A percentile compares a stretch with the other conserved stretches of the same genome.
These are phyloP conservation scores for Microplitis mediator DNA, from an alignment of 1,140 invertebrate genomes.

Conservation along the genomic window DNA sequence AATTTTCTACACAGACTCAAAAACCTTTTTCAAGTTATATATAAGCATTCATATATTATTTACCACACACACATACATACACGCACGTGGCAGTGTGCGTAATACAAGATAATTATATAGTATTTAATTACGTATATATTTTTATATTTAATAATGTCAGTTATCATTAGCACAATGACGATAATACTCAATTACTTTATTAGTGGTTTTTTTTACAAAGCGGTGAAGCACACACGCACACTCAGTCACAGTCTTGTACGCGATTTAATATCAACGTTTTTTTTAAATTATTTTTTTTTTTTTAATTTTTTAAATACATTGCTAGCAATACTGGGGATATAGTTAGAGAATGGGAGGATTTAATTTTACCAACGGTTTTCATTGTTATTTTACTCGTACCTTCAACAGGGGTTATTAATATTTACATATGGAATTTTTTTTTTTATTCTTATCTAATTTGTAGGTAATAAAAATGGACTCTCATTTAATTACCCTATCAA, in stretches of 20 bases:
- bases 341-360: background rate
- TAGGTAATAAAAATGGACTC: no score
- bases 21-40: background rate
- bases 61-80: constrained; percentile 9
- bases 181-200: constrained; percentile 33
- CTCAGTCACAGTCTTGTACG: constrained; percentile 29
- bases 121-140: no score
- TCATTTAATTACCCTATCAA: no score
- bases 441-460: no score
- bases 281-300: no score
- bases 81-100: background rate
- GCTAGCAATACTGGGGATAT: constrained; percentile 16
- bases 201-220: constrained; percentile 38
- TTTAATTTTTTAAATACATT: constrained; percentile 14
- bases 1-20: background rate
- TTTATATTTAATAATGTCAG: constrained; percentile 20
- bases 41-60: constrained; percentile 13
- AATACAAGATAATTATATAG: constrained; percentile 1
- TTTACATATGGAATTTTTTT: no score
- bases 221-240: constrained; percentile 40
- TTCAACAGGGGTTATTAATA: no score
- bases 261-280: constrained; percentile 13
- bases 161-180: constrained; percentile 32
- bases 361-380: background rate
- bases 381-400: constrained; percentile 1